Conservation (phyloP, 2,888 invertebrate genomes). For the Harpalus rubripes region DNA sequence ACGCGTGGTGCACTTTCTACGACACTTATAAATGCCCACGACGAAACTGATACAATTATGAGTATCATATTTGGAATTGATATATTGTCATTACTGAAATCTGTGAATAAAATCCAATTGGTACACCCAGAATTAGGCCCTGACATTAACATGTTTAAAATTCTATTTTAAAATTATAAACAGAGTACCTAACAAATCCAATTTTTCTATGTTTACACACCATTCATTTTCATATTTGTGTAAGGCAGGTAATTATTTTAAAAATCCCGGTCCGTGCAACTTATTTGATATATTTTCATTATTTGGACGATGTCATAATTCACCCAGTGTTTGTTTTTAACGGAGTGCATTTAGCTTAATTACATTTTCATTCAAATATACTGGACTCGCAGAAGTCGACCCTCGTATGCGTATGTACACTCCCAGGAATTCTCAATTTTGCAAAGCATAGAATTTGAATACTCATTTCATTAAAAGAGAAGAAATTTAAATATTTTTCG, state of each 20-base stretch:
- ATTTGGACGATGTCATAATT: slow-evolving; percentile 53
- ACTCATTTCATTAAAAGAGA: neutral
- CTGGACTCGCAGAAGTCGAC: slow-evolving; percentile 11
- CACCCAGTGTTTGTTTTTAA: slow-evolving; percentile 53
- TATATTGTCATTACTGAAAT: no score
- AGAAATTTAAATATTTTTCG: slow-evolving; percentile 4
- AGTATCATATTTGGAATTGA: no score
- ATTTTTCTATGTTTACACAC: neutral
- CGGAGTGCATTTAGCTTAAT: slow-evolving; percentile 58
- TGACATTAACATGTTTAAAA: neutral
- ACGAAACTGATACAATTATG: no score
- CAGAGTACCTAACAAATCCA: neutral
- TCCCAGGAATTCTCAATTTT: neutral
- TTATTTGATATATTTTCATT: slow-evolving; percentile 59
- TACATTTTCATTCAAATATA: slow-evolving; percentile 63
- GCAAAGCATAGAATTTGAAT: neutral
- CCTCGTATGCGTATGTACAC: neutral
- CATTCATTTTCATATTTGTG: slow-evolving; percentile 36
- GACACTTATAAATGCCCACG: no score
- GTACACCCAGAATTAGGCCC: neutral
- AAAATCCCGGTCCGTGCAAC: slow-evolving; percentile 8
- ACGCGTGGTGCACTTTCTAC: no score
- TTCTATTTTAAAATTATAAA: neutral
- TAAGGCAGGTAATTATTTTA: slow-evolving; percentile 47
- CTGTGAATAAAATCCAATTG: neutral